Conservation (phyloP, 1,140 invertebrate genomes). For the Calliopsis andreniformis region DNA sequence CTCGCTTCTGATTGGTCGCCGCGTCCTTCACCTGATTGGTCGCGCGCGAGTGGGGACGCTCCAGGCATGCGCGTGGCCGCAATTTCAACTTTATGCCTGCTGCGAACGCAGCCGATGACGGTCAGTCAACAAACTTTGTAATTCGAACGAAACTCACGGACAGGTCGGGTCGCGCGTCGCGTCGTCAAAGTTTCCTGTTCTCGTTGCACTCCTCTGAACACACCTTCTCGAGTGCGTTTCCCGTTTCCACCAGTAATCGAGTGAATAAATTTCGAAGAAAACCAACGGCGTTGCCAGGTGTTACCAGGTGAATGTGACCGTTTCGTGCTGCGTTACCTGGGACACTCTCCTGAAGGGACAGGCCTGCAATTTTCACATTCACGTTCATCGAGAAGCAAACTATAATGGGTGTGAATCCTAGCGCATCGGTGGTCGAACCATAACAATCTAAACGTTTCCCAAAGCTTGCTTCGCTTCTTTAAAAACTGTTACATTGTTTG, state of each 20-base stretch:
- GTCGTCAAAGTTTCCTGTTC: conserved; percentile 7
- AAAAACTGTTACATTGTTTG: background rate
- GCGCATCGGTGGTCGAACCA: background rate
- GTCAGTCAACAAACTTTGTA: conserved; percentile 50
- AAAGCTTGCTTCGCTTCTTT: background rate
- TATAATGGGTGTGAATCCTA: background rate
- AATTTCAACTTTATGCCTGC: conserved; percentile 57
- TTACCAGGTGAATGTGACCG: conserved; percentile 69
- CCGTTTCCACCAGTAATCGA: background rate
- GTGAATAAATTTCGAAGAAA: conserved; percentile 14
- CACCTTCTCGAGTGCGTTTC: background rate
- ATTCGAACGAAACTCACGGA: conserved; percentile 50
- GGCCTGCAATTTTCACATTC: too few species aligned
- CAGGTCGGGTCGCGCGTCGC: conserved; percentile 33
- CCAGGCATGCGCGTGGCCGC: conserved; percentile 49
- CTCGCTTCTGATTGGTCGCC: conserved; percentile 3
- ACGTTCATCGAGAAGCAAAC: background rate
- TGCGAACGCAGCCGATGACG: conserved; percentile 48
- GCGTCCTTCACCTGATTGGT: conserved; percentile 4
- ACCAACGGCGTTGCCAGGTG: conserved; percentile 71
- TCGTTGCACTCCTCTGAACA: background rate
- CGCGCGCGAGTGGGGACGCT: background rate
- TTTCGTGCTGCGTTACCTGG: conserved; percentile 52
- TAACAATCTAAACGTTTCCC: background rate
- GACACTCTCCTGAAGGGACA: conserved; percentile 19